Percentiles rank a stretch among this genome's conserved stretches.
Evolutionary conservation across 2,113 vertebrate species (phyloP).

Genomic region (Prionailurus bengalensis): DNA sequence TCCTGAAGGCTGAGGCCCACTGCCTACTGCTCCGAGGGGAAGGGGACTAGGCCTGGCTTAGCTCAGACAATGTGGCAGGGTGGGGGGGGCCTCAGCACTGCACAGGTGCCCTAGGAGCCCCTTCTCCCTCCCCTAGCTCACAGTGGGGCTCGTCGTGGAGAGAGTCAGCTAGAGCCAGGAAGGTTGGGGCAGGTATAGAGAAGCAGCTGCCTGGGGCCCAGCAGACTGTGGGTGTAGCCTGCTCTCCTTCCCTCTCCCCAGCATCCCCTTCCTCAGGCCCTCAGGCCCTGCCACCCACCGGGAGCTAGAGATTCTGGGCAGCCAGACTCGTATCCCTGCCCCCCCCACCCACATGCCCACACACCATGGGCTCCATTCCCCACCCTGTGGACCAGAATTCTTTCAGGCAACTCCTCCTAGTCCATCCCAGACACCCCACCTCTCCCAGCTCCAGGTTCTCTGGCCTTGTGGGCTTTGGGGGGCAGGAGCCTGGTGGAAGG

Average conservation of each 20-base stretch:
- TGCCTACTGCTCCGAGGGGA: neutral
- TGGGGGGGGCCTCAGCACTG: neutral
- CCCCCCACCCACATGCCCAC: neutral
- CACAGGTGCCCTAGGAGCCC: neutral
- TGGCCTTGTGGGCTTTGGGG: neutral
- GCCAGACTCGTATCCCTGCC: neutral
- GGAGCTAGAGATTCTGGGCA: constrained; percentile 37
- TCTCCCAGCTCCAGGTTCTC: neutral
- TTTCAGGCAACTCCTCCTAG: neutral
- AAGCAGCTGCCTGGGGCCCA: constrained; percentile 25
- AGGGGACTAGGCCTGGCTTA: constrained; percentile 39
- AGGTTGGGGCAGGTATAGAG: neutral
- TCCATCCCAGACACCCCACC: neutral
- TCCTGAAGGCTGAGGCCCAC: constrained; percentile 26
- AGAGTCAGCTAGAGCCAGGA: neutral
- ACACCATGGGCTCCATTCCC: neutral
- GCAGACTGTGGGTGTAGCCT: neutral
- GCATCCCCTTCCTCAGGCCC: neutral
- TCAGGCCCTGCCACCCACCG: constrained; percentile 30
- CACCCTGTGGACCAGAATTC: neutral
- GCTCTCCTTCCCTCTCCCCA: neutral
- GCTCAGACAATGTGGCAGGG: constrained; percentile 19
- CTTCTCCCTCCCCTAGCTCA: neutral
- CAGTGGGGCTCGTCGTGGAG: neutral
- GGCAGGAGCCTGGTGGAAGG: neutral